Conservation (phyloP, 1,140 invertebrate genomes). For the Drosophila rhopaloa region DNA sequence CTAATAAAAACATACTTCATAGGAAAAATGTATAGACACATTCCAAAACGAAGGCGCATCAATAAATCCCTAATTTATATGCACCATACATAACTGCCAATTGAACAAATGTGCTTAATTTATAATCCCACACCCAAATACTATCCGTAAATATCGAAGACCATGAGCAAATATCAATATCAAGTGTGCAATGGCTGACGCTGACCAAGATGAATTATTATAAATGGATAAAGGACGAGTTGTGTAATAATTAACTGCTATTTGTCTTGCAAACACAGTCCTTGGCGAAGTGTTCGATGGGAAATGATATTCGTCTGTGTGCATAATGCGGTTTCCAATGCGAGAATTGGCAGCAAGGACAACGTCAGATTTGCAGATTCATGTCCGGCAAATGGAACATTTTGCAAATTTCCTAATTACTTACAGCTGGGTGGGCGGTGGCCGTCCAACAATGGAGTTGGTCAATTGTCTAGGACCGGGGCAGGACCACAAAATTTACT, state of each 20-base stretch:
- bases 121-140: slow-evolving; percentile 16
- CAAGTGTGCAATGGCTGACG: slow-evolving; percentile 30
- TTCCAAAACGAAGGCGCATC: not conserved
- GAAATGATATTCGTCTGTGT: slow-evolving; percentile 37
- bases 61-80: not conserved
- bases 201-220: slow-evolving; percentile 46
- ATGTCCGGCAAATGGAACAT: slow-evolving; percentile 54
- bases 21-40: too few species aligned
- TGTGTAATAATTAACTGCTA: slow-evolving; percentile 64
- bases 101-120: slow-evolving; percentile 16
- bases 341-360: slow-evolving; percentile 22
- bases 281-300: slow-evolving; percentile 22
- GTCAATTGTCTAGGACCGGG: slow-evolving; percentile 6
- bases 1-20: too few species aligned
- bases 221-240: slow-evolving; percentile 56
- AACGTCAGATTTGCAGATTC: slow-evolving; percentile 42
- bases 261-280: slow-evolving; percentile 55
- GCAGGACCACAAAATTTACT: slow-evolving; percentile 20
- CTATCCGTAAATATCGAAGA: slow-evolving; percentile 18
- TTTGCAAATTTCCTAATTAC: slow-evolving; percentile 77
- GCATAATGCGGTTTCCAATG: slow-evolving; percentile 28
- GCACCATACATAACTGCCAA: not conserved
- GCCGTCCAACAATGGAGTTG: slow-evolving; percentile 3
- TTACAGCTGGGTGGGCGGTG: slow-evolving; percentile 47
- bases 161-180: slow-evolving; percentile 42